A percentile compares a stretch with the other conserved stretches of the same genome.
Conservation (phyloP, 2,888 invertebrate genomes). For the Aspidiotus destructor region DNA sequence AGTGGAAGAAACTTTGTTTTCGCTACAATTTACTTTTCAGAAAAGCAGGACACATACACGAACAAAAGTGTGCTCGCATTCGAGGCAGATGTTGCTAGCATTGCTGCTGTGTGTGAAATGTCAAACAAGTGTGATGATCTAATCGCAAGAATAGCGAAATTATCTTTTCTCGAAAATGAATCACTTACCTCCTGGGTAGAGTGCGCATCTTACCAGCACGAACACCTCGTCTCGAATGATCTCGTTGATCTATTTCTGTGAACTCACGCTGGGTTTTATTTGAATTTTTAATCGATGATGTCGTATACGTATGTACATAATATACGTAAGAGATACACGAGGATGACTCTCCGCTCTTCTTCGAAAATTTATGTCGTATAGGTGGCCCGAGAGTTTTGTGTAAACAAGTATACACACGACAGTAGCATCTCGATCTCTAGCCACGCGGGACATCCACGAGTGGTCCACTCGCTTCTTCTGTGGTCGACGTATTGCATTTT, state of each 20-base stretch:
- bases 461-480: too few relatives aligned
- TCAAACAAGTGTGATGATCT: constrained; percentile 32
- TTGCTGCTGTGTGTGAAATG: constrained; percentile 20
- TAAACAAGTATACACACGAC: too few relatives aligned
- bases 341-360: too few relatives aligned
- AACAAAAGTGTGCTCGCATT: background rate
- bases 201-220: background rate
- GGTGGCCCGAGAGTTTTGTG: too few relatives aligned
- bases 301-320: too few relatives aligned
- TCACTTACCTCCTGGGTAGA: constrained; percentile 29
- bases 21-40: constrained; percentile 25
- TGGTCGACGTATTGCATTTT: too few relatives aligned
- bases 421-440: too few relatives aligned
- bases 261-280: background rate
- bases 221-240: background rate
- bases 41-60: constrained; percentile 12
- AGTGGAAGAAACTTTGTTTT: constrained; percentile 23
- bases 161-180: constrained; percentile 25
- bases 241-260: constrained; percentile 2
- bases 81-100: constrained; percentile 24
- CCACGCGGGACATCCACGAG: too few relatives aligned
- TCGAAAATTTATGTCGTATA: too few relatives aligned
- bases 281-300: too few relatives aligned
- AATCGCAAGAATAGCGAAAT: constrained; percentile 27
- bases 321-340: too few relatives aligned